These are phyloP conservation scores for Epicauta chinensis DNA, from an alignment of 1,140 invertebrate genomes.

Conservation along the genomic window DNA sequence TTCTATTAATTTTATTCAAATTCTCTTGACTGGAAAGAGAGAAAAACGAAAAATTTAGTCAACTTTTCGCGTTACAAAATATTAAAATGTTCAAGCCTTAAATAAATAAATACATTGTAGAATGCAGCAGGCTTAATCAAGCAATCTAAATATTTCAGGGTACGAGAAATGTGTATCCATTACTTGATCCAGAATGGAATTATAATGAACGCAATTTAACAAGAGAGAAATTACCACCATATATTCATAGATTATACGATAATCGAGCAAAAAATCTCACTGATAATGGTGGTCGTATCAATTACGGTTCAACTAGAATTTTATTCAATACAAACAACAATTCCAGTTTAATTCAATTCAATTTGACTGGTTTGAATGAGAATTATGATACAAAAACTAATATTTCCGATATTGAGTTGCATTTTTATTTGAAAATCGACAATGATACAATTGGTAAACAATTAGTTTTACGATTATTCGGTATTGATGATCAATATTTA, in stretches of 20 bases:
- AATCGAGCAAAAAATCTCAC: not conserved
- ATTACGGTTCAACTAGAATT: not conserved
- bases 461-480: constrained; percentile 26
- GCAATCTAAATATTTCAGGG: constrained; percentile 2
- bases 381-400: constrained; percentile 6
- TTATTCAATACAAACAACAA: constrained; percentile 2
- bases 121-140: too few species aligned
- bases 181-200: constrained; percentile 5
- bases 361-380: constrained; percentile 21
- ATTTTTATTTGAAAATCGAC: constrained; percentile 31
- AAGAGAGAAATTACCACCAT: constrained; percentile 1
- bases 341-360: constrained; percentile 29
- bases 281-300: too few species aligned
- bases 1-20: too few species aligned
- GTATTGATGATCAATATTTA: constrained; percentile 20
- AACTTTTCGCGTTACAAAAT: too few species aligned
- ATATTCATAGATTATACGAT: constrained; percentile 6
- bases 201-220: constrained; percentile 4
- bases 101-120: too few species aligned
- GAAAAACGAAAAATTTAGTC: too few species aligned
- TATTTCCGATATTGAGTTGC: constrained; percentile 29
- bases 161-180: not conserved
- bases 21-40: too few species aligned
- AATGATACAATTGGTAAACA: constrained; percentile 24
- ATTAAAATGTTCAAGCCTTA: too few species aligned